Evolutionary conservation across 2,797 vertebrate species (phyloP), one percentile per base, ranked within the genome.

Genomic region (Semotilus atromaculatus): DNA sequence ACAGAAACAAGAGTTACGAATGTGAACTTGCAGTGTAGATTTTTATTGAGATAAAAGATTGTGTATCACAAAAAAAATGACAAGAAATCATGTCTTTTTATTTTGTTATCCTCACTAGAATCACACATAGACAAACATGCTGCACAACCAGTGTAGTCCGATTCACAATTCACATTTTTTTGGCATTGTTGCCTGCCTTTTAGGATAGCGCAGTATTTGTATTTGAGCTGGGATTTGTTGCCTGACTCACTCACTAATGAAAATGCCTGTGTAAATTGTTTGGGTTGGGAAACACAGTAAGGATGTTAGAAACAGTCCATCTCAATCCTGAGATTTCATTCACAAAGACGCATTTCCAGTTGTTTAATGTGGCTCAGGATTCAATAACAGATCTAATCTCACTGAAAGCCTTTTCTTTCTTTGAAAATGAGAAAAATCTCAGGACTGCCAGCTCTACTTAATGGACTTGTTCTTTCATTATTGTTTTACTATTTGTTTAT

Each of bases 381-480:
- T 66, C 26, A 29, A 29, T 7, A 48, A 7, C 19, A n/a, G 23
- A 13, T 53, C 18, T 71, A 34, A 23, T 68, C 64, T 80, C 10
- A 23, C 81, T 11, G 29, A 62, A 60, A 66, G 55, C 23, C 31
- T 38, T 23, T 29, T 40, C 21, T 74, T 66, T 75, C 55, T 62
- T n/a, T 67, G 31, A 14, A 53, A 66, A 53, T 40, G 16, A 53
- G 29, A 6, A 14, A 26, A 26, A 53, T 53, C 60, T 83, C 71
- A 66, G 23, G 71, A 29, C 71, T 75, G 71, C 11, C 60, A 53
- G 72, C 16, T 48, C 21, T 53, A 60, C 72, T 23, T 75, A 75
- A 75, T 75, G 72, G 72, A 38, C 45, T 51, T 75, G 58, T 7
- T 14, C 48, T 51, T n/a, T 23, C 7, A n/a, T 36, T 36, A 23